These are phyloP conservation scores for Slavum lentiscoides DNA, from an alignment of 2,888 invertebrate species.

Conservation along the genomic window DNA sequence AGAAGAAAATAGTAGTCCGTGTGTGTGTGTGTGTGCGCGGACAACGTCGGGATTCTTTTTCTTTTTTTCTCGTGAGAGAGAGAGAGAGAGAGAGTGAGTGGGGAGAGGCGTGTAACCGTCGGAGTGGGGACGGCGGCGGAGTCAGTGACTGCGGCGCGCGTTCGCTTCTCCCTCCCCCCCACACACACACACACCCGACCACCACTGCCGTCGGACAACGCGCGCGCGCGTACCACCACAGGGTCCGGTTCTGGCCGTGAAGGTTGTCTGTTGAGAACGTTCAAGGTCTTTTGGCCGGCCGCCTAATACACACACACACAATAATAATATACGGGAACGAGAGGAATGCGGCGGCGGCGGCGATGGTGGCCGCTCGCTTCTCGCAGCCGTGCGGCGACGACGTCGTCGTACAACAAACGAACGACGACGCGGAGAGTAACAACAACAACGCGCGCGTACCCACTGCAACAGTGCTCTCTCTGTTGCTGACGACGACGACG, in stretches of 20 bases:
- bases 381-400: background rate
- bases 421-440: no score
- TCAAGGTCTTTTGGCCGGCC: conserved; percentile 38
- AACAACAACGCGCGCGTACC: no score
- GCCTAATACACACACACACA: no score
- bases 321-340: background rate
- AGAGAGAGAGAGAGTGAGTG: no score
- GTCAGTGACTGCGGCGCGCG: conserved; percentile 47
- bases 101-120: conserved; percentile 1
- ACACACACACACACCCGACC: background rate
- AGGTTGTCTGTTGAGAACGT: conserved; percentile 47
- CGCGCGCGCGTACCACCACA: conserved; percentile 47
- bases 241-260: conserved; percentile 49
- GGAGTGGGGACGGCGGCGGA: conserved; percentile 32
- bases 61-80: no score
- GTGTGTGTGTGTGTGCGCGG: background rate
- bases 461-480: no score
- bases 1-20: background rate
- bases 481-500: background rate
- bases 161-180: background rate
- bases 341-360: conserved; percentile 42
- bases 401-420: background rate
- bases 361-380: conserved; percentile 4
- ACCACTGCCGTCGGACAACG: background rate
- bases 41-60: background rate